Base-by-base conservation (phyloP, 2,113 vertebrate genomes). In the Nothobranchius furzeri region DNA sequence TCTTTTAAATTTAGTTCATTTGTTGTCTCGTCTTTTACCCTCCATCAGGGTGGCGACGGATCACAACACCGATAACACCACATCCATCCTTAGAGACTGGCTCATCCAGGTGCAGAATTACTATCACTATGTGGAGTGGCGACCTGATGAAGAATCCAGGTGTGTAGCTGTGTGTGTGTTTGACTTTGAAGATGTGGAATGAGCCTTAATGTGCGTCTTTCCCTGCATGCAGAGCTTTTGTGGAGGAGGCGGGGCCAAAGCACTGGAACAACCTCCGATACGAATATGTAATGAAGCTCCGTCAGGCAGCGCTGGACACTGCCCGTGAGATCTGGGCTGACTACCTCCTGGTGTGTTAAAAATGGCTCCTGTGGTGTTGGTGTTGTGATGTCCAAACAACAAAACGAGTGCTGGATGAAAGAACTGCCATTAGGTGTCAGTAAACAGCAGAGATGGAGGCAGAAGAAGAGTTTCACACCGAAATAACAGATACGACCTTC, bases 81-180 rank as follows among this genome's bases (percentile, higher is more conserved):
- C 94, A 0, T 90, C 90, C 0, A 77, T 96, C 49, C 93, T 96
- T 15, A 91, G 92, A 30, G 94, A 96, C 48, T 96, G 95, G 95
- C 93, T 96, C 54, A 81, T 92, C 64, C 88, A 93, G 0, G 93
- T 95, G 64, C 93, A 95, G 91, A 92, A 82, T 30, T 60, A 93
- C 59, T 96, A 96, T 75, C 95, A 96, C 75, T 94, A 92, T 2
- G 95, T 96, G 87, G 95, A 96, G 85, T 96, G 95, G 95, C 90
- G 94, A 64, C 95, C 95, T 0, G 88, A 91, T 0, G 94, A 95
- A 36, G 91, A 92, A n/a, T 80, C 91, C 85, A 93, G 92, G 95
- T 96, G 85, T 56, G 43, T 43, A 12, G 30, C 30, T 24, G 24
- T 58, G n/a, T 50, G 46, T 46, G 9, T 4, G 25, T 13, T 36